Base-by-base conservation (phyloP, 1,140 invertebrate genomes). In the Oedothorax gibbosus region DNA sequence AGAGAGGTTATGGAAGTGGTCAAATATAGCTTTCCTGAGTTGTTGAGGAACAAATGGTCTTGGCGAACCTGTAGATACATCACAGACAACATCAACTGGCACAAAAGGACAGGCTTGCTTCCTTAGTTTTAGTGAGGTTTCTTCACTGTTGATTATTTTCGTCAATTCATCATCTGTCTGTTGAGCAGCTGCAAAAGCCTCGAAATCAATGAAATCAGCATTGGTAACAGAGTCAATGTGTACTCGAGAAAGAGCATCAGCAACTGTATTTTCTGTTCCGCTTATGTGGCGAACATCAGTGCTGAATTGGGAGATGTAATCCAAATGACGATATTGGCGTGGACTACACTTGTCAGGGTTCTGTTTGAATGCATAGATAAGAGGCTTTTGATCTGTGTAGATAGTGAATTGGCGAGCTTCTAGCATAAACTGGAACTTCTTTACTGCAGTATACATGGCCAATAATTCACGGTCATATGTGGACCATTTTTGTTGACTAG, bases 271-370 rank as follows among this genome's bases (percentile, higher is more conserved):
- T 7, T 89, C 86, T 0, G 86, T 76, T 10, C 90, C 90, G 3
- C 85, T n/a, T n/a, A 91, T 86, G 84, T 90, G 88, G 10, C 81
- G 49, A 60, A 91, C 89, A 51, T 90, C 86, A 0, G 89, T 89
- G 0, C 88, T 88, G 83, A 89, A 91, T 86, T 90, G 89, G 0
- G 87, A 85, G 15, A 91, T 89, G 18, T 84, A 89, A 78, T 90
- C 88, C 0, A 91, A 78, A 18, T 91, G 88, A 20, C 86, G 64
- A 7, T 86, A 11, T 66, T 89, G 86, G 6, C 86, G 9, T 11
- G 87, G 85, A 64, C 86, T 76, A 10, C 83, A 72, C n/a, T 79
- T 68, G 20, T 88, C 88, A 3, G 66, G 35, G 14, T 71, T 77
- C 56, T 84, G 57, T 35, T 15, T 65, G 54, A 89, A 87, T 12